phyloP scores from a whole-genome alignment of 2,797 vertebrate species.

The Sebastes umbrosus region DNA sequence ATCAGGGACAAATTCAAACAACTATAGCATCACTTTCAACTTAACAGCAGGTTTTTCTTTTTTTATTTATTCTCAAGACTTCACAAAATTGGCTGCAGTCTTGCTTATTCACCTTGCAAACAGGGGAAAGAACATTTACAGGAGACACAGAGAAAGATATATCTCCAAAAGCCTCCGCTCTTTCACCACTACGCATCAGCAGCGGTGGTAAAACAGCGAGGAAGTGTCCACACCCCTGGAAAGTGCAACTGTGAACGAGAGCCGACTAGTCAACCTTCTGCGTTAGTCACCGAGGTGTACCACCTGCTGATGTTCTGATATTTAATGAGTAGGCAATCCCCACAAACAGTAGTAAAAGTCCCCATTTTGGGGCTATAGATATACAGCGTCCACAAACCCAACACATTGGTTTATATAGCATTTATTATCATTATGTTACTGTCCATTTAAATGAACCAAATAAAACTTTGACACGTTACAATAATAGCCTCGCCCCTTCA shows the following conservation, averaged over 20 bases:
- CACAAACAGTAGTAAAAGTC: slow-evolving; percentile 69
- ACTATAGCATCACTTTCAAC: slow-evolving; percentile 53
- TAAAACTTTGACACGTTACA: slow-evolving; percentile 44
- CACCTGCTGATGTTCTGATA: slow-evolving; percentile 18
- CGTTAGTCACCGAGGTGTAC: neutral
- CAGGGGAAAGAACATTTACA: slow-evolving; percentile 30
- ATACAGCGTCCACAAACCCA: slow-evolving; percentile 68
- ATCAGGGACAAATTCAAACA: slow-evolving; percentile 67
- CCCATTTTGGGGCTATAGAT: slow-evolving; percentile 55
- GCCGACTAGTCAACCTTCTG: neutral
- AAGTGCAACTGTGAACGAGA: slow-evolving; percentile 9
- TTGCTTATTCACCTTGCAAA: slow-evolving; percentile 48
- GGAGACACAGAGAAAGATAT: neutral
- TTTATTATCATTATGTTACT: slow-evolving; percentile 46
- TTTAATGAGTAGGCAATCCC: slow-evolving; percentile 47
- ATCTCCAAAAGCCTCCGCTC: neutral
- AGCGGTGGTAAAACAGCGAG: neutral
- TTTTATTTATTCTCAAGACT: slow-evolving; percentile 13
- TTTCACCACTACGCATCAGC: neutral
- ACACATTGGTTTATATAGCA: slow-evolving; percentile 67
- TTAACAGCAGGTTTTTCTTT: slow-evolving; percentile 34
- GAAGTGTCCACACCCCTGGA: neutral
- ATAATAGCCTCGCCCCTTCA: slow-evolving; percentile 9
- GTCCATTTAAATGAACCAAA: slow-evolving; percentile 61
- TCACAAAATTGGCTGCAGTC: slow-evolving; percentile 43